Percentiles rank a stretch among this genome's conserved stretches.
Conservation (phyloP, 2,888 invertebrate genomes). For the Thymelicus lineola region DNA sequence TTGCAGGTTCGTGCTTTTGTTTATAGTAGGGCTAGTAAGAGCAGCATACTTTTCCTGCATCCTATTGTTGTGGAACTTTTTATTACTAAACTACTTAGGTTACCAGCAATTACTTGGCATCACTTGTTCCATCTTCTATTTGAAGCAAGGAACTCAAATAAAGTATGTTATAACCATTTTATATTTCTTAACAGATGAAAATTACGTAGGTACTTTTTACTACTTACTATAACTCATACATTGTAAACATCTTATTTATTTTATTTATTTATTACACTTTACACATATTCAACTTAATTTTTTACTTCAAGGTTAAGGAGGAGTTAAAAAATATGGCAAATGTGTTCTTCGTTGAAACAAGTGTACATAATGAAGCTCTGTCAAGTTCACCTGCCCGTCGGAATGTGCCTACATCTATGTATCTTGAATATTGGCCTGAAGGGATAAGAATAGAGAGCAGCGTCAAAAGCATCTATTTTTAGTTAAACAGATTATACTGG, state of each 20-base stretch:
- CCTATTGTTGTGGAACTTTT: background rate
- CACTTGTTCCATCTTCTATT: background rate
- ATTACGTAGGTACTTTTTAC: too few species aligned
- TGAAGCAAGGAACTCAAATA: too few species aligned
- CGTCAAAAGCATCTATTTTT: conserved; percentile 9
- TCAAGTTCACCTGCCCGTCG: conserved; percentile 67
- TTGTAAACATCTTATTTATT: too few species aligned
- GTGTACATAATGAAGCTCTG: conserved; percentile 60
- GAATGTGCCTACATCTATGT: conserved; percentile 58
- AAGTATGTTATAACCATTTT: too few species aligned
- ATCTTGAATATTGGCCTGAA: conserved; percentile 29
- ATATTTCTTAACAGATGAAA: too few species aligned
- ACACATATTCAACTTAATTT: too few species aligned
- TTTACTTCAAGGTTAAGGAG: too few species aligned
- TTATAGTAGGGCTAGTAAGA: conserved; percentile 37
- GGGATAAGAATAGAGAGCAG: conserved; percentile 32
- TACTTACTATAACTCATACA: too few species aligned
- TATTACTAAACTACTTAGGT: background rate
- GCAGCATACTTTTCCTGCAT: conserved; percentile 15
- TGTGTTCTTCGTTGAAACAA: conserved; percentile 36
- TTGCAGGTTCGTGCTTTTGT: conserved; percentile 59
- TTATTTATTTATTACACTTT: too few species aligned
- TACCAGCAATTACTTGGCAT: background rate
- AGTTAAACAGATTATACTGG: background rate
- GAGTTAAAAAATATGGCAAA: too few species aligned